Evolutionary conservation across 2,797 vertebrate genomes (phyloP).

Genomic region (Sardinella longiceps): DNA sequence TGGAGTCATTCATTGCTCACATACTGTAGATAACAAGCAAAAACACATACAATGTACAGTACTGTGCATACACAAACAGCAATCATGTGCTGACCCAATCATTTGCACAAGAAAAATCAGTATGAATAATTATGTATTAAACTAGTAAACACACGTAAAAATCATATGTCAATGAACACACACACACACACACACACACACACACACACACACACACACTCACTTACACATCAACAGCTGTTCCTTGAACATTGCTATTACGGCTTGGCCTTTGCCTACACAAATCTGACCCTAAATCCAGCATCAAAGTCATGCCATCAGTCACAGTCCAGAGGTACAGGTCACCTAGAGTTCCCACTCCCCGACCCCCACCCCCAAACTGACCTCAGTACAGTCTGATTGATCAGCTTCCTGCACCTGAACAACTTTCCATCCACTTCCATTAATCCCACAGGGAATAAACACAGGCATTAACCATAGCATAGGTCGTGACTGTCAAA

Average conservation of each 20-base stretch:
- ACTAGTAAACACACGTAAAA: too few species aligned
- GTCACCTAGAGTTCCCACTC: background rate
- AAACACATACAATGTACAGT: background rate
- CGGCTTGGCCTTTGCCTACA: background rate
- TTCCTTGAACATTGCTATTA: background rate
- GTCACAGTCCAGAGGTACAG: background rate
- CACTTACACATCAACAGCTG: too few species aligned
- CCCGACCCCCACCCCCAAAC: background rate
- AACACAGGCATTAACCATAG: constrained; percentile 7
- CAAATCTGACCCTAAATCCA: background rate
- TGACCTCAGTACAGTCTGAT: background rate
- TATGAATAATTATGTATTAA: too few species aligned
- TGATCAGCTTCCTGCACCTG: constrained; percentile 10
- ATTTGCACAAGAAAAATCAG: background rate
- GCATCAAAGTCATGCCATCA: background rate
- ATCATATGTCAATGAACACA: background rate
- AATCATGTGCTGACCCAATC: background rate
- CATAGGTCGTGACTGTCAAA: background rate
- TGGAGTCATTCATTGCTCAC: background rate
- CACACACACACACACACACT: background rate
- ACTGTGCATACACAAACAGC: background rate
- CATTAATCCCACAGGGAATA: background rate
- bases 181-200: background rate
- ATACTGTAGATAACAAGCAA: background rate
- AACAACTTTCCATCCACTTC: background rate